Conservation (phyloP, 2,113 vertebrate genomes). For the Spea multiplicata region DNA sequence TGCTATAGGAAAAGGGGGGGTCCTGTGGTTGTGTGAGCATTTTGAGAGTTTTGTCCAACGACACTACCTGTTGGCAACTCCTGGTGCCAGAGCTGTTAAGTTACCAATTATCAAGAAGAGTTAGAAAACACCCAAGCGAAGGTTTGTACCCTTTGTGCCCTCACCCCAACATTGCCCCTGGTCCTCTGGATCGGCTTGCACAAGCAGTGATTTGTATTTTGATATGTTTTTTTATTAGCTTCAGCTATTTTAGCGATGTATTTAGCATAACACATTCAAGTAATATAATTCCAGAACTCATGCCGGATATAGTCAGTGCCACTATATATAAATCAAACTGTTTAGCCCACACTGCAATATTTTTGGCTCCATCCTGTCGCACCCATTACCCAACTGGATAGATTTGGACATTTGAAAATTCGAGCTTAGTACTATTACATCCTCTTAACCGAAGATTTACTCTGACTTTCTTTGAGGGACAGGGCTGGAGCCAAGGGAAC, state of each 20-base stretch:
- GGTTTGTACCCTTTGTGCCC: too few relatives aligned
- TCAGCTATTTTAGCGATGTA: neutral
- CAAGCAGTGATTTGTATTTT: neutral
- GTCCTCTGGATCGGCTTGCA: too few relatives aligned
- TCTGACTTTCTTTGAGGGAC: neutral
- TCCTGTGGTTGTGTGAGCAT: too few relatives aligned
- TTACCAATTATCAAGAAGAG: too few relatives aligned
- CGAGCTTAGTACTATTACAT: neutral
- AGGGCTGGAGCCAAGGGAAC: neutral
- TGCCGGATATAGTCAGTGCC: neutral
- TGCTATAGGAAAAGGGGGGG: too few relatives aligned
- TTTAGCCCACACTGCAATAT: slow-evolving; percentile 3
- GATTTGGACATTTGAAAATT: neutral
- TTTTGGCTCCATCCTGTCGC: slow-evolving; percentile 9
- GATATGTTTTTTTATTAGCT: neutral
- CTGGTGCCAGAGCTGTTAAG: too few relatives aligned
- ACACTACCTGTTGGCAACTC: too few relatives aligned
- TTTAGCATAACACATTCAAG: too few relatives aligned
- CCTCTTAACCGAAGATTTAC: neutral
- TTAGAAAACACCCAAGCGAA: too few relatives aligned
- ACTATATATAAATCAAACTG: neutral
- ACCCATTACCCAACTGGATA: neutral
- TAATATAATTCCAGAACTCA: neutral
- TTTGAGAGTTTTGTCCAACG: too few relatives aligned
- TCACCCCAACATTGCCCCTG: too few relatives aligned